Base-by-base conservation (phyloP, 2,888 invertebrate genomes). In the Leucoma salicis region DNA sequence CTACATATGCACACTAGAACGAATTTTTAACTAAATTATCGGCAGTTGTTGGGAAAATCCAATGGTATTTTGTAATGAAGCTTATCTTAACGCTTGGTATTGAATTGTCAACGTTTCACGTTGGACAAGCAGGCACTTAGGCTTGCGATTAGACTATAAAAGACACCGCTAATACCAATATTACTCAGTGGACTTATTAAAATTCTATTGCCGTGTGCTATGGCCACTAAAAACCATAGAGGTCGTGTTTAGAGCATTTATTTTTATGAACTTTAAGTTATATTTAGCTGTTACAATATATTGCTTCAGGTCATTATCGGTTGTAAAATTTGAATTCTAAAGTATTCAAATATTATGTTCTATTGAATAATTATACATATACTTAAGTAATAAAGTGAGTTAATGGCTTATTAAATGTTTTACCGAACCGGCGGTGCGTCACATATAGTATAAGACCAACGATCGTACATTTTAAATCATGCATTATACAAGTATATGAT, bases 51-150 rank as follows among this genome's bases (percentile, higher is more conserved):
- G 59, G 55, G 62, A 61, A 58, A 3, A 74, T 74, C 73, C 70
- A 60, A 63, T 66, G 66, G 75, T 76, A 80, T 76, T 57, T 77
- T 75, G 73, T 78, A 76, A 74, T 72, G 64, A 70, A 53, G 56
- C 15, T 67, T 74, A 77, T 78, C 76, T 76, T 49, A 63, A 67
- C 61, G 68, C 59, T 41, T 39, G 58, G 74, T 77, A 84, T 83
- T 78, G 80, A 84, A 81, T 81, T 78, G 82, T 82, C 83, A 78
- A 53, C 44, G 61, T 56, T 77, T 77, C 74, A 72, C 67, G 74
- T 65, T 52, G 66, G 66, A 53, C 53, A 67, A 70, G 70, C 49
- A 52, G 52, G 48, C 42, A 28, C 39, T 27, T 11, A 1, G 27
- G 3, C 46, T 25, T 4, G 49, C 43, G 55, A 60, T 59, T 72